Conservation (phyloP, 2,797 vertebrate genomes). For the Crypturellus tataupa region DNA sequence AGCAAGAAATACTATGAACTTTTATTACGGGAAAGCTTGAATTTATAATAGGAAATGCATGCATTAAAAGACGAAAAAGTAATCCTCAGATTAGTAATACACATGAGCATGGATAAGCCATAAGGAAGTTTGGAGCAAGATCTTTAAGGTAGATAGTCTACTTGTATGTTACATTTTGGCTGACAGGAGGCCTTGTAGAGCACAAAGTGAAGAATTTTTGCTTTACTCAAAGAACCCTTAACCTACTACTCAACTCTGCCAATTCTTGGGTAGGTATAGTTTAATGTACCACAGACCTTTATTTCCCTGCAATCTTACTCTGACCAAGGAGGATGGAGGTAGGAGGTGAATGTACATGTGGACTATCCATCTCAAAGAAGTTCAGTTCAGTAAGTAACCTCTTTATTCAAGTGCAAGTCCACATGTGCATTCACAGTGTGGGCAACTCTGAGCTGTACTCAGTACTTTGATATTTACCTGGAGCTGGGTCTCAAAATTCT, state of each 20-base stretch:
- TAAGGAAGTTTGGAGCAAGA: not conserved
- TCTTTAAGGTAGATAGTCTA: not conserved
- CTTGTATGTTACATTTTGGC: not conserved
- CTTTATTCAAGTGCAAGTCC: not conserved
- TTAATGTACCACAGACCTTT: not conserved
- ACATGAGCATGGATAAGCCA: not conserved
- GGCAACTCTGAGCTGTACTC: not conserved
- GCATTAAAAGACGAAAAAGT: not conserved
- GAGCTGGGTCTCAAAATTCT: conserved; percentile 22
- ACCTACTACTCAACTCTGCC: not conserved
- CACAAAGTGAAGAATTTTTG: not conserved
- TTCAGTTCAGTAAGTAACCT: not conserved
- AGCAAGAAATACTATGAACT: not conserved
- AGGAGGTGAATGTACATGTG: not conserved
- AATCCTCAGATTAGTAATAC: not conserved
- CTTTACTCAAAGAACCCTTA: not conserved
- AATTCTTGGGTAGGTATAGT: not conserved
- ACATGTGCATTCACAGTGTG: not conserved
- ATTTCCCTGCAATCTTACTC: not conserved
- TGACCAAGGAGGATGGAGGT: not conserved
- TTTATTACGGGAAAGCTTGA: not conserved
- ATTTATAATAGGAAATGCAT: not conserved
- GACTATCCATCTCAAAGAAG: conserved; percentile 18
- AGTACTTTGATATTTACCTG: not conserved
- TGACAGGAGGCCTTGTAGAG: not conserved